Conservation (phyloP, 2,113 vertebrate genomes). For the Odontesthes bonariensis region DNA sequence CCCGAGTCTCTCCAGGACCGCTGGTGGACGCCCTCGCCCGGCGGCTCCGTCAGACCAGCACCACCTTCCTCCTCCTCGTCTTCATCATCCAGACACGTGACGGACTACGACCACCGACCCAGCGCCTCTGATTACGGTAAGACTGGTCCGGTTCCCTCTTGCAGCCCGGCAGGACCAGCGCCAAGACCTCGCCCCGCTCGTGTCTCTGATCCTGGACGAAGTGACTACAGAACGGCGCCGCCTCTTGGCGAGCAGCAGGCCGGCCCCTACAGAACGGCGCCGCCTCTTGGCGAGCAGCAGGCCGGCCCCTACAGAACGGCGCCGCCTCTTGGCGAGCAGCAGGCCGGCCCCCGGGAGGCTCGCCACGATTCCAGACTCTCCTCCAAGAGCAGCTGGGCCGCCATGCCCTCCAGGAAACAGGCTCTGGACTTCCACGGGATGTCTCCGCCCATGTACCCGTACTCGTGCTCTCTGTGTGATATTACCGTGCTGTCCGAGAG, state of each 20-base stretch:
- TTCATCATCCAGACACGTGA: slow-evolving; percentile 12
- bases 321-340: slow-evolving; percentile 10
- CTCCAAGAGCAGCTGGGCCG: background rate
- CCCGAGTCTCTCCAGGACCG: slow-evolving; percentile 34
- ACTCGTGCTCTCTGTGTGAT: slow-evolving; percentile 78
- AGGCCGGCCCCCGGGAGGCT: background rate
- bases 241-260: background rate
- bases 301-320: background rate
- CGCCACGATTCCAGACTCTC: background rate
- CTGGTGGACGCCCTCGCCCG: slow-evolving; percentile 40
- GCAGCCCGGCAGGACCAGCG: slow-evolving; percentile 2
- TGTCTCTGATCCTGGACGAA: slow-evolving; percentile 1
- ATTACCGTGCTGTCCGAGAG: slow-evolving; percentile 73
- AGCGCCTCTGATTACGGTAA: slow-evolving; percentile 40
- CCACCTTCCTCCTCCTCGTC: background rate
- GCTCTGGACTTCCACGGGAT: slow-evolving; percentile 77
- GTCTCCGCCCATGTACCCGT: slow-evolving; percentile 62
- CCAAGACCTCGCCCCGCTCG: background rate
- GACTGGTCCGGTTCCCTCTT: slow-evolving; percentile 15
- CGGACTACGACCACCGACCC: slow-evolving; percentile 48
- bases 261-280: background rate
- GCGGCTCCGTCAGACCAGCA: background rate
- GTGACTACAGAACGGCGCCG: slow-evolving; percentile 15
- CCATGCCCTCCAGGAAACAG: slow-evolving; percentile 52
- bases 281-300: slow-evolving; percentile 2